Conservation (phyloP, 2,113 vertebrate genomes). For the Megaceryle maxima region DNA sequence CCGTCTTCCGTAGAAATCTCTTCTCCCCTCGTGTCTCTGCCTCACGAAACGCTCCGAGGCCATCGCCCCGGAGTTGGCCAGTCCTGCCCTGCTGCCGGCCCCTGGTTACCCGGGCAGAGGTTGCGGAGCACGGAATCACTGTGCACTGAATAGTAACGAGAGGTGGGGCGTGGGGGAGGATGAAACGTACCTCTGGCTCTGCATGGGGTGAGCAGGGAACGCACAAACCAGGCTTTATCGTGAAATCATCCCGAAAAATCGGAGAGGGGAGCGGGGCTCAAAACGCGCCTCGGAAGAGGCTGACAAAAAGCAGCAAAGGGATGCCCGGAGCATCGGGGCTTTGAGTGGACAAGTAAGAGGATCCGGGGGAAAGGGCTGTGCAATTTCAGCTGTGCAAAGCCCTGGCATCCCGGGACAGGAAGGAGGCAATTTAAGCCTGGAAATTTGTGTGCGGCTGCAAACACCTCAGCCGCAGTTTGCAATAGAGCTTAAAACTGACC, state of each 20-base stretch:
- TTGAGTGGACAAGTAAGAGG: not conserved
- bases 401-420: constrained; percentile 52
- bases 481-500: not conserved
- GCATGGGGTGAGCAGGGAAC: not conserved
- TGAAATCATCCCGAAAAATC: not conserved
- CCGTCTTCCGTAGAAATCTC: not conserved
- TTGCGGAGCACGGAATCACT: not conserved
- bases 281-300: not conserved
- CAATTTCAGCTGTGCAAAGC: not conserved
- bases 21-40: not conserved
- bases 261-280: not conserved
- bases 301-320: not conserved
- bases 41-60: not conserved
- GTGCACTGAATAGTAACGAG: not conserved
- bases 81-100: not conserved
- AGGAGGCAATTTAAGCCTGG: constrained; percentile 50
- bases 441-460: constrained; percentile 19
- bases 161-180: not conserved
- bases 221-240: not conserved
- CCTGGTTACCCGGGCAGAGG: too few relatives aligned
- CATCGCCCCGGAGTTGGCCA: not conserved
- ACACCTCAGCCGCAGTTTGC: not conserved
- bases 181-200: not conserved
- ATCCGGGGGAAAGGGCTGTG: not conserved
- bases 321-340: not conserved